These are phyloP conservation scores for Calliphora vicina DNA, from an alignment of 1,140 invertebrate species.

Conservation along the genomic window DNA sequence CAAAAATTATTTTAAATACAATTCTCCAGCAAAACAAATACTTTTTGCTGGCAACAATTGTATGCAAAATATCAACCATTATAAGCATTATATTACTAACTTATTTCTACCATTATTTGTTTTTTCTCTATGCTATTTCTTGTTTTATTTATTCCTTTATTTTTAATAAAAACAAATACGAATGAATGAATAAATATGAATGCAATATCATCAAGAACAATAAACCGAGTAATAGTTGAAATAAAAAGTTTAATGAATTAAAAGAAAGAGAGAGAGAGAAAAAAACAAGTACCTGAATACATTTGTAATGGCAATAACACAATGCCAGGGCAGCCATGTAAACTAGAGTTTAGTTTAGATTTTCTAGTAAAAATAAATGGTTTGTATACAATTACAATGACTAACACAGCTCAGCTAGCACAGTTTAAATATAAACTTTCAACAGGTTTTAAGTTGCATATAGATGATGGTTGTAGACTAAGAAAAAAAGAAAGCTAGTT, in stretches of 20 bases:
- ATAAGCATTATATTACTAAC: too few species aligned
- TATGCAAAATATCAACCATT: too few species aligned
- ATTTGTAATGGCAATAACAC: not conserved
- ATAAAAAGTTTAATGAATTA: slow-evolving; percentile 14
- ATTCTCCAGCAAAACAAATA: too few species aligned
- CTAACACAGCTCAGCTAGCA: not conserved
- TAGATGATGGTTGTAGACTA: not conserved
- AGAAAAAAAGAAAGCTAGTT: not conserved
- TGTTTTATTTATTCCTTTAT: too few species aligned
- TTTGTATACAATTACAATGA: not conserved
- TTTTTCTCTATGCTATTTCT: too few species aligned
- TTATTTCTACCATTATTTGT: too few species aligned
- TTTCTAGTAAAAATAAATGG: not conserved
- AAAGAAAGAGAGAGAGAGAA: not conserved
- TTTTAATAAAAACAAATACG: too few species aligned
- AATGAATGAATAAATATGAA: too few species aligned
- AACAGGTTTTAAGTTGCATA: slow-evolving; percentile 3
- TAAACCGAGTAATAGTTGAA: not conserved
- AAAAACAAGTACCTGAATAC: not conserved
- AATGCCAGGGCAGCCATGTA: not conserved
- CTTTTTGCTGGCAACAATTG: too few species aligned
- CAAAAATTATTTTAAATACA: too few species aligned
- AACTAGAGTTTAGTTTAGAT: not conserved
- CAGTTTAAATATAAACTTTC: not conserved
- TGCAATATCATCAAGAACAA: not conserved